phyloP scores from a whole-genome alignment of 2,888 invertebrate species.

The Sympetrum striolatum region DNA sequence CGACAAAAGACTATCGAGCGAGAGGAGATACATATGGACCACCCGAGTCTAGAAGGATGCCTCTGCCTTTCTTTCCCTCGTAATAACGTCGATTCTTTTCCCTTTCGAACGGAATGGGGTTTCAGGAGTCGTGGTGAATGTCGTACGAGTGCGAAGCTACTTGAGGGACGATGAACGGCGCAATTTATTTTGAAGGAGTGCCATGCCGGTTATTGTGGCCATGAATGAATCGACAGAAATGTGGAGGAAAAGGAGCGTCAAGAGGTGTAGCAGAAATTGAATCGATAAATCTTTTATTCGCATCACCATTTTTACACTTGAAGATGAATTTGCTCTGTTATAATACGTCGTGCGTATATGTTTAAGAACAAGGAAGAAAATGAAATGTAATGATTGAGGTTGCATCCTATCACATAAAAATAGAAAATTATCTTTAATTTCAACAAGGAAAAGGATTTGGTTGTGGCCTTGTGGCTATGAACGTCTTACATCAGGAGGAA shows the following conservation, averaged over 20 bases:
- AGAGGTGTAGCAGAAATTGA: too few relatives aligned
- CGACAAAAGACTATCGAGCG: conserved; percentile 26
- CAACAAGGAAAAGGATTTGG: too few relatives aligned
- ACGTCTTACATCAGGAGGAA: too few relatives aligned
- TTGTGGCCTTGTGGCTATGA: too few relatives aligned
- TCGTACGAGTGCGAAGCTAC: background rate
- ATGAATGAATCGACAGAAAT: background rate
- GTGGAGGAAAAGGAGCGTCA: background rate
- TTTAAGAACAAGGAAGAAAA: too few relatives aligned
- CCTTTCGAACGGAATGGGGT: background rate
- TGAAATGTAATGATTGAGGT: too few relatives aligned
- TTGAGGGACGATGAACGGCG: background rate
- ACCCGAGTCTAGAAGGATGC: background rate
- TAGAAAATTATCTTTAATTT: too few relatives aligned
- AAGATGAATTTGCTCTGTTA: too few relatives aligned
- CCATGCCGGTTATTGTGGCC: background rate
- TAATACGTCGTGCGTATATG: too few relatives aligned
- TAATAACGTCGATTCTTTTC: background rate
- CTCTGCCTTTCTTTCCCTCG: background rate
- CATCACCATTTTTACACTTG: too few relatives aligned
- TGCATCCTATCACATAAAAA: too few relatives aligned
- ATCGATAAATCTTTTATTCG: too few relatives aligned
- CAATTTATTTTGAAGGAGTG: background rate
- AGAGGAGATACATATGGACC: background rate
- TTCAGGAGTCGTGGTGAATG: background rate